Percentiles rank a stretch among this genome's conserved stretches.
phyloP scores from a whole-genome alignment of 1,140 invertebrate genomes.

The Solenopsis invicta region DNA sequence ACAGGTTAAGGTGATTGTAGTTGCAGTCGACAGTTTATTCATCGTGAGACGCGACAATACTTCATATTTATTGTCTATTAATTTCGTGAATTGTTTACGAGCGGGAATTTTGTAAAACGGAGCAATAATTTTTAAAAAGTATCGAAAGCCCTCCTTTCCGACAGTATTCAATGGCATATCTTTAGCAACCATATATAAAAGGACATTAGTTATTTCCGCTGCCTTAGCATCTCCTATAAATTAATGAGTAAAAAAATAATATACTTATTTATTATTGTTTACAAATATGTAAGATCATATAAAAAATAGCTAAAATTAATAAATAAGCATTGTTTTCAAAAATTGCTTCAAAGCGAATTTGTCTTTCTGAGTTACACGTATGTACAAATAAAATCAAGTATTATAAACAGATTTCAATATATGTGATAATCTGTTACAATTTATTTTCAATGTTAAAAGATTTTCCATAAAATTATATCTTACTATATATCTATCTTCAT shows the following conservation, averaged over 20 bases:
- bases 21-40: too few relatives aligned
- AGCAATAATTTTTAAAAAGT: not conserved
- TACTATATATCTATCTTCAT: too few relatives aligned
- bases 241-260: not conserved
- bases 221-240: not conserved
- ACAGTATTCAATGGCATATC: constrained; percentile 1
- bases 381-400: too few relatives aligned
- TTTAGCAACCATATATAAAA: constrained; percentile 1
- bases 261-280: too few relatives aligned
- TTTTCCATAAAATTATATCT: too few relatives aligned
- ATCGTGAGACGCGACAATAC: not conserved
- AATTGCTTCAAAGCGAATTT: too few relatives aligned
- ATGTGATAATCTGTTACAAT: too few relatives aligned
- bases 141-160: not conserved
- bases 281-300: not conserved
- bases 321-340: not conserved
- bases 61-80: constrained; percentile 12
- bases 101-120: not conserved
- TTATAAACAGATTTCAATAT: too few relatives aligned
- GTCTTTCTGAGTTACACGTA: too few relatives aligned
- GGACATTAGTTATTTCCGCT: not conserved
- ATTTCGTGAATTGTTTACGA: not conserved
- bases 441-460: too few relatives aligned
- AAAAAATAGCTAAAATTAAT: too few relatives aligned
- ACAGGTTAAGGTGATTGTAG: too few relatives aligned